Evolutionary conservation across 2,888 invertebrate genomes (phyloP), one percentile per base, ranked within the genome.

Genomic region (Danaus chrysippus): DNA sequence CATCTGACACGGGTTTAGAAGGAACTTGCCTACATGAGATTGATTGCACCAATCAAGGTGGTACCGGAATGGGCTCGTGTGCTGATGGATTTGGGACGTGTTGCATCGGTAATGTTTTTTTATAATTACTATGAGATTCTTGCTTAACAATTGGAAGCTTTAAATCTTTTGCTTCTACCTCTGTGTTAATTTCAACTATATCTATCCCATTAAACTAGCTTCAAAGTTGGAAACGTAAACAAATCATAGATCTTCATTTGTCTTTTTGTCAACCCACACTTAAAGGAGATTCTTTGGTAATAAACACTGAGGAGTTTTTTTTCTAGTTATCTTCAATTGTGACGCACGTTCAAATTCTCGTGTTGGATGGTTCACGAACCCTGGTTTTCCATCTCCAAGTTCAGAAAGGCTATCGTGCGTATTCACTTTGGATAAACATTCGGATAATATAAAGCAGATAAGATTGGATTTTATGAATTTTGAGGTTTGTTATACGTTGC

Each of bases 41-140:
- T 43, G 94, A 96, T 75, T 96, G 96, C 76, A 83, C 86, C 15
- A 85, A 89, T 56, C 77, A 92, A 46, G 93, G 93, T 56, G 95
- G 95, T 1, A 86, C 88, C 8, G 80, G 91, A 1, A 92, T 94
- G 79, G 94, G 94, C n/a, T 78, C 89, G 0, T 96, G 96, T 81
- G 95, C 95, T 13, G 93, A 93, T 76, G 95, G 94, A 5, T 94
- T 93, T 74, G 95, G 95, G 11, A 93, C 93, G 41, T 96, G 96
- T 75, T 96, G 96, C 75, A 92, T 95, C 66, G 93, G 95, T 95
- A 91, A 93, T 34, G 2, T 8, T 34, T 34, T 34, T 6, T 8
- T 5, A 34, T 34, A 3, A 34, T 34, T 34, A 46, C 1, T n/a
- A 17, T 9, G 17, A 11, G 56, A 13, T 52, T 19, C 12, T 61